Evolutionary conservation across 2,888 invertebrate species (phyloP).

Genomic region (Dasysyrphus albostriatus): DNA sequence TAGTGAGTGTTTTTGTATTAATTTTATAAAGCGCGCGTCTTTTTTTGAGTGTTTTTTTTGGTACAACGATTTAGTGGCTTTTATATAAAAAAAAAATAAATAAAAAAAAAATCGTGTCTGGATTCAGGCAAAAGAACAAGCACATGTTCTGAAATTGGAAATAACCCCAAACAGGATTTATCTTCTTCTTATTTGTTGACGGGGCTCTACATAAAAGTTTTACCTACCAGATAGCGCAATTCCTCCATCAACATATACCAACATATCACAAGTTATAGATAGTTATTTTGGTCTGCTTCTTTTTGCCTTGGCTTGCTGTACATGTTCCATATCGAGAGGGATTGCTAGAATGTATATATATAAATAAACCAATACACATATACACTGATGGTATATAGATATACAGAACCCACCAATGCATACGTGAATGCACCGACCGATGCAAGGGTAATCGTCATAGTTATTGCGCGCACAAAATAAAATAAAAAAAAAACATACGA

Average conservation of each 20-base stretch:
- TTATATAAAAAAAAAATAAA: conserved; percentile 1
- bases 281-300: conserved; percentile 23
- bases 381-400: background rate
- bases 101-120: conserved; percentile 24
- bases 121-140: conserved; percentile 44
- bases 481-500: too few species aligned
- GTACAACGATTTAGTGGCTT: background rate
- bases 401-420: background rate
- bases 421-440: conserved; percentile 27
- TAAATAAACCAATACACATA: conserved; percentile 8
- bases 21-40: conserved; percentile 27
- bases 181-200: conserved; percentile 19
- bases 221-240: conserved; percentile 47
- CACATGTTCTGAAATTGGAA: conserved; percentile 75
- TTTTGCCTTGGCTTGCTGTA: conserved; percentile 8
- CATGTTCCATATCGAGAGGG: conserved; percentile 54
- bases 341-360: conserved; percentile 26
- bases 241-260: conserved; percentile 22
- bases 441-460: conserved; percentile 67
- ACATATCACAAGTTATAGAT: conserved; percentile 29
- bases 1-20: conserved; percentile 34
- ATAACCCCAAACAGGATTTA: conserved; percentile 73
- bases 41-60: conserved; percentile 43
- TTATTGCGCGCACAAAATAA: conserved; percentile 54
- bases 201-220: background rate